These are phyloP conservation scores for Eulemur mongoz DNA, from an alignment of 2,797 vertebrate species.

Conservation along the genomic window DNA sequence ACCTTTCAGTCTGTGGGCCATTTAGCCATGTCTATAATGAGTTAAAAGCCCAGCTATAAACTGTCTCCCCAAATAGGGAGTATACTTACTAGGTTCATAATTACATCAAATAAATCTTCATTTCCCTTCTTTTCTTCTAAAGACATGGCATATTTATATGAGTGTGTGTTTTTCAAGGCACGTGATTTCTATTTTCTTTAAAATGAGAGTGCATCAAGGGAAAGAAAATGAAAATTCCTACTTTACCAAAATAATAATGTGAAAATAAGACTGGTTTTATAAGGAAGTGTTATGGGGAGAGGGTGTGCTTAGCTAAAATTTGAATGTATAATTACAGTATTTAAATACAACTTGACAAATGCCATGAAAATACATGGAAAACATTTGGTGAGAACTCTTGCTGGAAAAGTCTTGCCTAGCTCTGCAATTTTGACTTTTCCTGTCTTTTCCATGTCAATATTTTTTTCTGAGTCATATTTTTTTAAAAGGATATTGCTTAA, in stretches of 20 bases:
- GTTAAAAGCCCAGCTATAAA: slow-evolving; percentile 26
- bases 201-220: slow-evolving; percentile 39
- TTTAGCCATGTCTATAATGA: not conserved
- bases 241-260: slow-evolving; percentile 33
- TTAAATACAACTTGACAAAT: slow-evolving; percentile 45
- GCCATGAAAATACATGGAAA: not conserved
- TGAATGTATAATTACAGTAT: slow-evolving; percentile 44
- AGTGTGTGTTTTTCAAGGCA: not conserved
- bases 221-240: slow-evolving; percentile 43
- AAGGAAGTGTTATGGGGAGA: not conserved
- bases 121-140: slow-evolving; percentile 33
- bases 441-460: not conserved
- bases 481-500: not conserved
- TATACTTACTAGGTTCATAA: not conserved
- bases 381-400: not conserved
- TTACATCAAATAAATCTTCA: slow-evolving; percentile 35
- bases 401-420: not conserved
- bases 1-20: not conserved
- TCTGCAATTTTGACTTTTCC: not conserved
- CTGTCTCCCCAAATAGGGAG: not conserved
- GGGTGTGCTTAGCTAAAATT: slow-evolving; percentile 10
- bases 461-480: not conserved
- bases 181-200: slow-evolving; percentile 31
- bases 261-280: not conserved
- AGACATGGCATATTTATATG: not conserved